Evolutionary conservation across 2,888 invertebrate species (phyloP).

Genomic region (Aphidius colemani): DNA sequence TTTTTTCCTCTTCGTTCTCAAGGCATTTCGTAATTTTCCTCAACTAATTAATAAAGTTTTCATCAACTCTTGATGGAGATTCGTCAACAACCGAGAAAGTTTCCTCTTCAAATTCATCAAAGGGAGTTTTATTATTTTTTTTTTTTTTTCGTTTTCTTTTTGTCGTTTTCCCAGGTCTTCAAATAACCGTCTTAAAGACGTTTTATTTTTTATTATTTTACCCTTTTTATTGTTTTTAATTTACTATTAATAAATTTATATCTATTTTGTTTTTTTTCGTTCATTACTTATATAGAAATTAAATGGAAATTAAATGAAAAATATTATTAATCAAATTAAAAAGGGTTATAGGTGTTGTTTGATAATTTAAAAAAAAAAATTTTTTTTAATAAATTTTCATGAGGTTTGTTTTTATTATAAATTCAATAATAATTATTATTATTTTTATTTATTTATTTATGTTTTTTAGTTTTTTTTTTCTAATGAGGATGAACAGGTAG

Average conservation of each 20-base stretch:
- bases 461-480: not conserved
- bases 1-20: too few relatives aligned
- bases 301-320: too few relatives aligned
- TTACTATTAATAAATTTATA: not conserved
- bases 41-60: slow-evolving; percentile 56
- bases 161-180: too few relatives aligned
- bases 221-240: slow-evolving; percentile 1
- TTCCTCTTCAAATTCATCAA: slow-evolving; percentile 36
- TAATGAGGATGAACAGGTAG: too few relatives aligned
- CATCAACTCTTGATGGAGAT: slow-evolving; percentile 40
- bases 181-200: not conserved
- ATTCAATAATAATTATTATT: too few relatives aligned
- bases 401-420: too few relatives aligned
- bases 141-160: too few relatives aligned
- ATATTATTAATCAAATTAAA: too few relatives aligned
- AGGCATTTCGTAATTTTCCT: slow-evolving; percentile 15
- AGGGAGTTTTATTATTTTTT: slow-evolving; percentile 24
- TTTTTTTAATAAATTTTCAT: too few relatives aligned
- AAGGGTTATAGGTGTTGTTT: too few relatives aligned
- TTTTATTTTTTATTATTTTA: slow-evolving; percentile 1
- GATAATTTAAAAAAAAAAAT: too few relatives aligned
- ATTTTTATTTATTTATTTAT: not conserved
- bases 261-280: not conserved
- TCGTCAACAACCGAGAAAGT: slow-evolving; percentile 38
- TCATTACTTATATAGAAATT: too few relatives aligned